phyloP scores from a whole-genome alignment of 2,797 vertebrate species.

The Phoebastria nigripes region DNA sequence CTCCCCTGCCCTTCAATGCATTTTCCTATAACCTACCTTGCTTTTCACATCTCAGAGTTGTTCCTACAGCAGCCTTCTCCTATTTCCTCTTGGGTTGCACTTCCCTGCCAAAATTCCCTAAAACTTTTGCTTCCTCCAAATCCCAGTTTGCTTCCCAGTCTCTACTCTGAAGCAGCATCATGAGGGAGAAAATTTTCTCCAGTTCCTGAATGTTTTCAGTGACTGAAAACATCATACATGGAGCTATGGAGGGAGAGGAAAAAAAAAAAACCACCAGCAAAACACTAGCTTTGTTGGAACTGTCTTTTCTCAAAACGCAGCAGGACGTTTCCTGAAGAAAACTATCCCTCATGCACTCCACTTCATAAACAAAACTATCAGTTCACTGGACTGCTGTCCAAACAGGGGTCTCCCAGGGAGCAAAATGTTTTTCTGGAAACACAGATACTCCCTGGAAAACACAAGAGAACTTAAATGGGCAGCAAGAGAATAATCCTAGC shows the following conservation, averaged over 20 bases:
- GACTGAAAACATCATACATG: background rate
- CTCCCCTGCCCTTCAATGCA: background rate
- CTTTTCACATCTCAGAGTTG: background rate
- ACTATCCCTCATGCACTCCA: background rate
- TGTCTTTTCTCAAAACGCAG: background rate
- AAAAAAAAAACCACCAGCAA: background rate
- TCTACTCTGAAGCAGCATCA: background rate
- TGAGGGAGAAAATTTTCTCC: background rate
- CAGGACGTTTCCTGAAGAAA: background rate
- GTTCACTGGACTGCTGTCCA: background rate
- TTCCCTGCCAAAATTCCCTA: background rate
- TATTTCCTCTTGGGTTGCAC: background rate
- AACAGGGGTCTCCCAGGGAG: background rate
- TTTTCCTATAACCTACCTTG: background rate
- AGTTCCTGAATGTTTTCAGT: background rate
- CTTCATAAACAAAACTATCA: background rate
- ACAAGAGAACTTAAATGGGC: background rate
- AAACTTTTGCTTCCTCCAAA: background rate
- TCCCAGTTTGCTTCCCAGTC: background rate
- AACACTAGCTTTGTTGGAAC: background rate
- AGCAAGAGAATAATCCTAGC: background rate
- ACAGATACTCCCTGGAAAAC: background rate
- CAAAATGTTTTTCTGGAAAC: background rate
- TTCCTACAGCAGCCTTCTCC: background rate
- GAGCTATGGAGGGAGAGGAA: background rate